Evolutionary conservation across 2,888 invertebrate species (phyloP).

Genomic region (Yponomeuta malinellus): DNA sequence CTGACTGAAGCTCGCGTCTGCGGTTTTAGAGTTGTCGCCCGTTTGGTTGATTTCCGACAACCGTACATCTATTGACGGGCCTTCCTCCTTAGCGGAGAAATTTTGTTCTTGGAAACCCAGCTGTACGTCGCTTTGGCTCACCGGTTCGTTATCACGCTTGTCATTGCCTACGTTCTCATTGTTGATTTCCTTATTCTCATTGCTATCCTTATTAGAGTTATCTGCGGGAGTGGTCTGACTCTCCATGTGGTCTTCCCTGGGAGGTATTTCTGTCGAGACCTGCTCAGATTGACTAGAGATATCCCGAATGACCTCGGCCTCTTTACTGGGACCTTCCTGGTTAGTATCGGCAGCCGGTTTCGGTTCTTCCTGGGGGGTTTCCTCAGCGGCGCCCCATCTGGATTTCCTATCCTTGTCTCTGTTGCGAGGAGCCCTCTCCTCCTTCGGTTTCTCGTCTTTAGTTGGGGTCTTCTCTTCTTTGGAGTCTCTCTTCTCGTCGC

Average conservation of each 20-base stretch:
- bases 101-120: not conserved
- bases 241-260: not conserved
- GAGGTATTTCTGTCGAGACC: not conserved
- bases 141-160: not conserved
- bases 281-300: not conserved
- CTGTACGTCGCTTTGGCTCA: not conserved
- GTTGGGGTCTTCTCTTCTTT: slow-evolving; percentile 5
- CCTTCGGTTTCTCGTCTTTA: slow-evolving; percentile 16
- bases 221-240: not conserved
- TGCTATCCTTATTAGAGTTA: not conserved
- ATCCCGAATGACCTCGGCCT: not conserved
- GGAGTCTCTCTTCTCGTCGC: slow-evolving; percentile 15
- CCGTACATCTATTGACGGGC: slow-evolving; percentile 5
- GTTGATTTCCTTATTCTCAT: not conserved
- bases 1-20: slow-evolving; percentile 47
- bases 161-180: not conserved
- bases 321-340: not conserved
- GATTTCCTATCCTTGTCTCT: slow-evolving; percentile 62
- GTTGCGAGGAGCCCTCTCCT: slow-evolving; percentile 20
- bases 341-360: not conserved
- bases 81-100: not conserved
- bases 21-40: slow-evolving; percentile 45
- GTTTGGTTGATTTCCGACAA: slow-evolving; percentile 22
- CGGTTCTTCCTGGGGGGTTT: slow-evolving; percentile 2
- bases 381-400: slow-evolving; percentile 45